Evolutionary conservation across 2,113 vertebrate species (phyloP).

Genomic region (Panthera tigris): DNA sequence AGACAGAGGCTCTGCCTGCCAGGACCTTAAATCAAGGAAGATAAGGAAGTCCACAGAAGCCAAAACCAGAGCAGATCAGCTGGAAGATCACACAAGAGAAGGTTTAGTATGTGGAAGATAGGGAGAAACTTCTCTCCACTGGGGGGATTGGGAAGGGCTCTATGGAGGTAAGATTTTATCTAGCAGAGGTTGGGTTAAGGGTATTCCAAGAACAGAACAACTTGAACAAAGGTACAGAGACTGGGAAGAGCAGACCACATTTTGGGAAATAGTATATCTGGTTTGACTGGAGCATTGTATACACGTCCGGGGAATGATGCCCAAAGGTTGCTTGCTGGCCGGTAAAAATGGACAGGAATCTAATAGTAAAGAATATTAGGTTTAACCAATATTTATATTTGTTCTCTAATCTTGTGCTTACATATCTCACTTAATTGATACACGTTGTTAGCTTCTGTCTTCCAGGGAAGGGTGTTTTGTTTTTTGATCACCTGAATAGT

Average conservation of each 20-base stretch:
- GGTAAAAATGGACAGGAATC: not conserved
- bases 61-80: not conserved
- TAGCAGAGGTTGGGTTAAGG: not conserved
- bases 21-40: not conserved
- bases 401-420: not conserved
- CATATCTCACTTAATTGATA: not conserved
- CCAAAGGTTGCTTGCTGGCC: not conserved
- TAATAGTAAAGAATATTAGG: slow-evolving; percentile 14
- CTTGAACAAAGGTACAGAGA: not conserved
- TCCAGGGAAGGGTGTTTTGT: not conserved
- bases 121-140: not conserved
- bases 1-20: not conserved
- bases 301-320: not conserved
- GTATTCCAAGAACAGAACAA: not conserved
- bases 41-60: not conserved
- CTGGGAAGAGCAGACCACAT: not conserved
- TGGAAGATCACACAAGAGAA: not conserved
- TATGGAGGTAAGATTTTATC: not conserved
- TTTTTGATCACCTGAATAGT: not conserved
- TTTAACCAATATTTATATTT: slow-evolving; percentile 23
- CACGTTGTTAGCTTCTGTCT: not conserved
- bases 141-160: not conserved
- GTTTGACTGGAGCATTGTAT: not conserved
- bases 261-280: not conserved
- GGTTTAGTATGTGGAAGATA: not conserved